Evolutionary conservation across 2,888 invertebrate species (phyloP).

Genomic region (Neocrepidodera transversa): DNA sequence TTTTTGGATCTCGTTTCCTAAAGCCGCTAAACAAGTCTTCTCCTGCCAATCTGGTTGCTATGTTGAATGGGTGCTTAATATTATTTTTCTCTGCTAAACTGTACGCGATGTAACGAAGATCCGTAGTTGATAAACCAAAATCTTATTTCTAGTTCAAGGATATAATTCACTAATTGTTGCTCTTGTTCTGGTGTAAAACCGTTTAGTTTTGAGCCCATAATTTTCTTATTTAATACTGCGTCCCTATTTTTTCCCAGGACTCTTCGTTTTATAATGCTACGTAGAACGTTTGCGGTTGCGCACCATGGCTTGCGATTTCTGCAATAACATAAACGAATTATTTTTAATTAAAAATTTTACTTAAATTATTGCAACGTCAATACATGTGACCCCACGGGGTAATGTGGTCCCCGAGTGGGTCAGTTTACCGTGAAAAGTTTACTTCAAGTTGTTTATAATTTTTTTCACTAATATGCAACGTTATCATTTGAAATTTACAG

Average conservation of each 20-base stretch:
- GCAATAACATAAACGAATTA: slow-evolving; percentile 17
- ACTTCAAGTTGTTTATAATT: too few species aligned
- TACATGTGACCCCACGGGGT: too few species aligned
- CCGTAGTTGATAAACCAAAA: slow-evolving; percentile 12
- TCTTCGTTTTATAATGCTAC: slow-evolving; percentile 14
- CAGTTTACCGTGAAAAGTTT: too few species aligned
- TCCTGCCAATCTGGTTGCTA: slow-evolving; percentile 15
- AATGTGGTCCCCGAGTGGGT: slow-evolving; percentile 8
- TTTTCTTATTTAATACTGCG: slow-evolving; percentile 11
- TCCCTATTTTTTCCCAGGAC: slow-evolving; percentile 15
- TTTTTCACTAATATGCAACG: too few species aligned
- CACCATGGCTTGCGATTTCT: slow-evolving; percentile 10
- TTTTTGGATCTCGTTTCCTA: too few species aligned
- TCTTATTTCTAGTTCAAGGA: slow-evolving; percentile 15
- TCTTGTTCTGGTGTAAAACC: slow-evolving; percentile 13
- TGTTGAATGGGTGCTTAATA: slow-evolving; percentile 16
- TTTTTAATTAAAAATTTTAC: slow-evolving; percentile 1
- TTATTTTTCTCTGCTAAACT: slow-evolving; percentile 16
- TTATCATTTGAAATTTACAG: background rate
- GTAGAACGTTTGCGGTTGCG: slow-evolving; percentile 12
- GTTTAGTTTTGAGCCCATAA: slow-evolving; percentile 9
- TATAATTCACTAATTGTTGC: slow-evolving; percentile 15
- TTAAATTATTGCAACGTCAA: slow-evolving; percentile 6
- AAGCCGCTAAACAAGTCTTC: slow-evolving; percentile 8
- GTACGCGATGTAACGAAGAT: slow-evolving; percentile 13